Evolutionary conservation across 1,140 invertebrate genomes (phyloP).

Genomic region (Lethocerus indicus): DNA sequence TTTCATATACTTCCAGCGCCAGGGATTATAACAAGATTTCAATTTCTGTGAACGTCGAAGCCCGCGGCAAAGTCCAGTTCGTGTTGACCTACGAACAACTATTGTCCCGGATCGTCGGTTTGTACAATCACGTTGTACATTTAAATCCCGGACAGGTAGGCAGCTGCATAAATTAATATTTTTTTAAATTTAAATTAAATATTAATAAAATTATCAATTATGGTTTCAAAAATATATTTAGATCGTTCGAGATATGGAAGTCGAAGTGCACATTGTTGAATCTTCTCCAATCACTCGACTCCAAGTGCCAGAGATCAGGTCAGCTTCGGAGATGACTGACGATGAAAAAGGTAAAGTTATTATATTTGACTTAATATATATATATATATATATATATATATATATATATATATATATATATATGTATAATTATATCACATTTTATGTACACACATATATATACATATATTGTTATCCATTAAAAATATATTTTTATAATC

Average conservation of each 20-base stretch:
- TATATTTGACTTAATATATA: background rate
- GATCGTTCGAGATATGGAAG: slow-evolving; percentile 33
- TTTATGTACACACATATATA: too few species aligned
- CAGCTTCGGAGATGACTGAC: background rate
- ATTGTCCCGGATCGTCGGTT: slow-evolving; percentile 31
- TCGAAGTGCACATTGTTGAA: slow-evolving; percentile 38
- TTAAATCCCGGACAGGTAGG: slow-evolving; percentile 34
- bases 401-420: background rate
- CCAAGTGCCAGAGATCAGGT: slow-evolving; percentile 28
- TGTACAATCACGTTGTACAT: slow-evolving; percentile 42
- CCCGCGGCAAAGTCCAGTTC: slow-evolving; percentile 35
- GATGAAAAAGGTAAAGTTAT: background rate
- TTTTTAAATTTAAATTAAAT: background rate
- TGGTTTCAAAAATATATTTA: slow-evolving; percentile 14
- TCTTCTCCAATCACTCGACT: slow-evolving; percentile 32
- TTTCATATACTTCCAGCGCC: slow-evolving; percentile 33
- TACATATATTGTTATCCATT: too few species aligned
- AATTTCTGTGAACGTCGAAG: slow-evolving; percentile 40
- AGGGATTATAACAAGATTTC: slow-evolving; percentile 45
- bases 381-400: background rate
- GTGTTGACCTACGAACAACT: slow-evolving; percentile 48
- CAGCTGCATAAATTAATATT: background rate
- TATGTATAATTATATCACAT: background rate
- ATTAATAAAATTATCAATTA: background rate
- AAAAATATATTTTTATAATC: too few species aligned